These are phyloP conservation scores for Athalia rosae DNA, from an alignment of 2,888 invertebrate genomes.

Conservation along the genomic window DNA sequence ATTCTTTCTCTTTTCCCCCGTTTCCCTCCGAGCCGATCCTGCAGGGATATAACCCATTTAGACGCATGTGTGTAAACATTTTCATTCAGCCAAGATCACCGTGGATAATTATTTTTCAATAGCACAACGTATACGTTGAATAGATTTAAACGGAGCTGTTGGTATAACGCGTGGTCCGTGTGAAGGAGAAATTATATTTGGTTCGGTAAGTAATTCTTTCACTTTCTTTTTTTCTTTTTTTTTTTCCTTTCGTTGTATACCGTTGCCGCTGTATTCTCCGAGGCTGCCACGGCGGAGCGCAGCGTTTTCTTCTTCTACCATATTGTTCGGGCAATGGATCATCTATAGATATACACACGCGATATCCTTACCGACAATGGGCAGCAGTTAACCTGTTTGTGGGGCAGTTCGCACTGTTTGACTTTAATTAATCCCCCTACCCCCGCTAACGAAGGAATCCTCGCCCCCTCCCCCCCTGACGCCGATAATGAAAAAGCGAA, in stretches of 20 bases:
- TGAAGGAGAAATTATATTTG: background rate
- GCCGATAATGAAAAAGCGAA: constrained; percentile 61
- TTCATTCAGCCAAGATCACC: constrained; percentile 5
- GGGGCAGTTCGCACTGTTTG: constrained; percentile 64
- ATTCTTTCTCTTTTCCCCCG: background rate
- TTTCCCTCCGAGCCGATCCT: background rate
- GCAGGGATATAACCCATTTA: background rate
- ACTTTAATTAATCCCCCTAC: constrained; percentile 66
- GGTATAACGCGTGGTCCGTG: background rate
- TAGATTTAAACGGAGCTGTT: constrained; percentile 6
- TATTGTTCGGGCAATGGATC: constrained; percentile 9
- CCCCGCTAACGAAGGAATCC: constrained; percentile 58
- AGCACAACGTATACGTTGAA: background rate
- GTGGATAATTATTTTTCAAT: background rate
- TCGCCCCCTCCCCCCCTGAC: background rate
- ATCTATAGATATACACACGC: background rate
- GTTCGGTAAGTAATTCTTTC: no score
- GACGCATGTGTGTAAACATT: constrained; percentile 4
- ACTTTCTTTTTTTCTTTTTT: background rate
- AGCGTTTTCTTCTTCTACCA: background rate
- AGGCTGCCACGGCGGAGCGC: background rate
- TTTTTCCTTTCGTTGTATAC: background rate
- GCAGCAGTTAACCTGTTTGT: constrained; percentile 61
- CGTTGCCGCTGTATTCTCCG: no score
- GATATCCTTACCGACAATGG: constrained; percentile 53